Evolutionary conservation across 1,140 invertebrate species (phyloP).

Genomic region (Pseudomyrmex dendroicus): DNA sequence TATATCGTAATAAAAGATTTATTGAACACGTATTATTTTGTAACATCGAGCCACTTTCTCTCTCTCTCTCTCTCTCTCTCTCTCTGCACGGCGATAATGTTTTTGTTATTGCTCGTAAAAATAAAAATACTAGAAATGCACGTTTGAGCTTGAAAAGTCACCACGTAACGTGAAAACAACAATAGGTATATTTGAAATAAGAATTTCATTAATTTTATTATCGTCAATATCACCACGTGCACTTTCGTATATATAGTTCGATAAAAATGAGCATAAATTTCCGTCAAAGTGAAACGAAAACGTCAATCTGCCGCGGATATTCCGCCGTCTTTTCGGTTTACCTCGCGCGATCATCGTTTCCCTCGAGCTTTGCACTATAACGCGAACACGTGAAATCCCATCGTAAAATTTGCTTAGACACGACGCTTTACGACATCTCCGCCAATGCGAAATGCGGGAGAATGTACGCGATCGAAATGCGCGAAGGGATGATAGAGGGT

Average conservation of each 20-base stretch:
- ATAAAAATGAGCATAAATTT: not conserved
- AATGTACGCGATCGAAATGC: conserved; percentile 39
- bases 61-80: not conserved
- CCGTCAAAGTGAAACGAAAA: conserved; percentile 16
- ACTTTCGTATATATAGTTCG: not conserved
- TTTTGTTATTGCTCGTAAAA: conserved; percentile 24
- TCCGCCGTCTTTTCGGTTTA: conserved; percentile 27
- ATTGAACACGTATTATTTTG: conserved; percentile 37
- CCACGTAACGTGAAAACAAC: conserved; percentile 12
- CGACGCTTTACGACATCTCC: conserved; percentile 34
- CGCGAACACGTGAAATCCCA: conserved; percentile 48
- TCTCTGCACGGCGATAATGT: conserved; percentile 32
- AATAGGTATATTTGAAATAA: conserved; percentile 2
- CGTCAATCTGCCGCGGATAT: conserved; percentile 11
- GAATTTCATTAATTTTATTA: not conserved
- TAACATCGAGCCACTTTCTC: conserved; percentile 2
- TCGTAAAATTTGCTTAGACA: conserved; percentile 57
- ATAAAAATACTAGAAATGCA: conserved; percentile 22
- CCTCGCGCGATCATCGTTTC: conserved; percentile 10
- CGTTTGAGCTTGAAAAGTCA: not conserved
- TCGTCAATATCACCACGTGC: not conserved
- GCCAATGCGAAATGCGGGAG: conserved; percentile 40
- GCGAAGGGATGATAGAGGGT: conserved; percentile 29
- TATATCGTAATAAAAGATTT: conserved; percentile 52
- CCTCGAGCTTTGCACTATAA: conserved; percentile 25